Conservation (phyloP, 2,888 invertebrate genomes). For the Amblyjoppa proteus region DNA sequence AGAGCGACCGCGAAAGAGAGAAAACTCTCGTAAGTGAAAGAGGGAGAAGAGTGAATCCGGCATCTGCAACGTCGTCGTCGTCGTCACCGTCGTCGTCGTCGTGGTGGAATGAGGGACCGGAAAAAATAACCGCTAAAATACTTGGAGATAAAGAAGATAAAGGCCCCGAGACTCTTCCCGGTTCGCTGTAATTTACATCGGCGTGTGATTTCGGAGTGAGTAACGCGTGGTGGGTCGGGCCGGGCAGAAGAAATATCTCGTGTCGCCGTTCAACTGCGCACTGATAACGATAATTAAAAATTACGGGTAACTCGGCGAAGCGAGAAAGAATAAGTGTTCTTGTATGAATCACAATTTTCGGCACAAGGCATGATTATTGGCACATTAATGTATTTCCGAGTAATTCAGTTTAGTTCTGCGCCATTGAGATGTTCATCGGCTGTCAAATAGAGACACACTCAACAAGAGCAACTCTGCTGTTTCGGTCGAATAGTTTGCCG, state of each 20-base stretch:
- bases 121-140: conserved; percentile 84
- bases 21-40: conserved; percentile 35
- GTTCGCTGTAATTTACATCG: conserved; percentile 83
- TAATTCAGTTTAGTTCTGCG: not conserved
- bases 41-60: conserved; percentile 42
- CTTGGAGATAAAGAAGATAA: conserved; percentile 84
- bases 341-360: conserved; percentile 18
- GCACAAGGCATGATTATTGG: conserved; percentile 24
- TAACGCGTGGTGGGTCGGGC: conserved; percentile 68
- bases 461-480: too few species aligned
- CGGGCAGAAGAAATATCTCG: conserved; percentile 80
- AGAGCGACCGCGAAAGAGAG: conserved; percentile 37
- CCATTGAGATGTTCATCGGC: too few species aligned
- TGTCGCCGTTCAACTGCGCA: conserved; percentile 76
- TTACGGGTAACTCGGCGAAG: conserved; percentile 72
- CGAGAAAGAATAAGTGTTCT: conserved; percentile 60
- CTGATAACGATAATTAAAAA: conserved; percentile 85
- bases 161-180: conserved; percentile 79
- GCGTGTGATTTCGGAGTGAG: conserved; percentile 83
- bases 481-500: not conserved
- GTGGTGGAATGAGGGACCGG: conserved; percentile 73
- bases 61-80: conserved; percentile 66
- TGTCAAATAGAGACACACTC: too few species aligned
- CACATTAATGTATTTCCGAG: not conserved
- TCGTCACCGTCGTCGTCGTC: conserved; percentile 62